Conservation (phyloP, 1,140 invertebrate genomes). For the Sinonovacula constricta region DNA sequence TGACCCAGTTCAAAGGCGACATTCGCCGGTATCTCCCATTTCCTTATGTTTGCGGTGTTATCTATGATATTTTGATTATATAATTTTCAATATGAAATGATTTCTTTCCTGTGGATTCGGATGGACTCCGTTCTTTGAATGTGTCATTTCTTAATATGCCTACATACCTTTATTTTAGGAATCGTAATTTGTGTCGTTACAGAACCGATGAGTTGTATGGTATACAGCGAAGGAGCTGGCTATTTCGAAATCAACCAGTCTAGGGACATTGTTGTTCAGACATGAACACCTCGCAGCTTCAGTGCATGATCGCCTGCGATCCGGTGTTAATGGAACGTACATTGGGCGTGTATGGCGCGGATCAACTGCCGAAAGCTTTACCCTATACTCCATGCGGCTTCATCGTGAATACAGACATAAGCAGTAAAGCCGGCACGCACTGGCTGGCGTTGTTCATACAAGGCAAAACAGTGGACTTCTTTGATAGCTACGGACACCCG, state of each 20-base stretch:
- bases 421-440: neutral
- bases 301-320: conserved; percentile 20
- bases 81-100: neutral
- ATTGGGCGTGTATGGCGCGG: conserved; percentile 12
- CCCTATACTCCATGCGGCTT: conserved; percentile 3
- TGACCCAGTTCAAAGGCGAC: conserved; percentile 4
- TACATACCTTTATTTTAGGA: conserved; percentile 26
- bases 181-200: neutral
- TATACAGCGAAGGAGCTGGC: conserved; percentile 13
- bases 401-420: conserved; percentile 12
- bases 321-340: conserved; percentile 7
- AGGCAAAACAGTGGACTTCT: conserved; percentile 14
- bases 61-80: neutral
- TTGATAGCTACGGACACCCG: conserved; percentile 42
- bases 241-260: conserved; percentile 19
- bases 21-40: neutral
- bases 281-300: conserved; percentile 21
- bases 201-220: conserved; percentile 25
- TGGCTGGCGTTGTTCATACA: conserved; percentile 13
- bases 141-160: conserved; percentile 21
- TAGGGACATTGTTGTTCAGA: conserved; percentile 12
- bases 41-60: neutral
- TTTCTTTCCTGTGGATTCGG: neutral
- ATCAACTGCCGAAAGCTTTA: conserved; percentile 2
- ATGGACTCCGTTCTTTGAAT: neutral